Conservation (phyloP, 2,888 invertebrate genomes). For the Linnaemya tessellans region DNA sequence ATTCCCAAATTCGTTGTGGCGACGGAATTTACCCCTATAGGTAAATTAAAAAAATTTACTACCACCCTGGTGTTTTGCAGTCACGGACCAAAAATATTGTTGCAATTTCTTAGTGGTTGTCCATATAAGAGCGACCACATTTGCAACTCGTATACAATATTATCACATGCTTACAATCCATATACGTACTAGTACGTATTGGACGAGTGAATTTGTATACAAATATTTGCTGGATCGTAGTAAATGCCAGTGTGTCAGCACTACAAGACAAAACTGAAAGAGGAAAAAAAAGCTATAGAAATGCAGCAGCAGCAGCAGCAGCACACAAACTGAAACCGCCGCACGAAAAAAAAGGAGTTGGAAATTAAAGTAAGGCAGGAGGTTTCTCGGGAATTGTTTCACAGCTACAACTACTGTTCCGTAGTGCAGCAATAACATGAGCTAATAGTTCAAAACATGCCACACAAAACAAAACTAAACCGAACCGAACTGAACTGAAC, state of each 20-base stretch:
- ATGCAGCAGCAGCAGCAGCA: slow-evolving; percentile 43
- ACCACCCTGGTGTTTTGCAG: slow-evolving; percentile 39
- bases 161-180: slow-evolving; percentile 30
- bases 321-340: slow-evolving; percentile 45
- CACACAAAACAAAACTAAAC: slow-evolving; percentile 46
- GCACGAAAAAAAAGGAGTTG: slow-evolving; percentile 76
- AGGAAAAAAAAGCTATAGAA: slow-evolving; percentile 25
- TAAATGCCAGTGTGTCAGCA: slow-evolving; percentile 71
- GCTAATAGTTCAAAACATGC: slow-evolving; percentile 67
- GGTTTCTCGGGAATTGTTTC: slow-evolving; percentile 80
- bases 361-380: slow-evolving; percentile 83
- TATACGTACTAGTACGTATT: neutral
- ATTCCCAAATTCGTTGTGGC: no score
- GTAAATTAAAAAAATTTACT: neutral
- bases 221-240: slow-evolving; percentile 47
- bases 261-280: slow-evolving; percentile 19
- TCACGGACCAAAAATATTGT: slow-evolving; percentile 64
- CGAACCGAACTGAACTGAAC: neutral
- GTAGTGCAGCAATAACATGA: slow-evolving; percentile 58
- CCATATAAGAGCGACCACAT: slow-evolving; percentile 38
- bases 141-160: slow-evolving; percentile 13
- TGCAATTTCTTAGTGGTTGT: slow-evolving; percentile 43
- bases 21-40: neutral
- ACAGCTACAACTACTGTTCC: slow-evolving; percentile 74
- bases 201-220: neutral